A percentile compares a stretch with the other conserved stretches of the same genome.
These are phyloP conservation scores for Centruroides vittatus DNA, from an alignment of 1,140 invertebrate species.

Conservation along the genomic window DNA sequence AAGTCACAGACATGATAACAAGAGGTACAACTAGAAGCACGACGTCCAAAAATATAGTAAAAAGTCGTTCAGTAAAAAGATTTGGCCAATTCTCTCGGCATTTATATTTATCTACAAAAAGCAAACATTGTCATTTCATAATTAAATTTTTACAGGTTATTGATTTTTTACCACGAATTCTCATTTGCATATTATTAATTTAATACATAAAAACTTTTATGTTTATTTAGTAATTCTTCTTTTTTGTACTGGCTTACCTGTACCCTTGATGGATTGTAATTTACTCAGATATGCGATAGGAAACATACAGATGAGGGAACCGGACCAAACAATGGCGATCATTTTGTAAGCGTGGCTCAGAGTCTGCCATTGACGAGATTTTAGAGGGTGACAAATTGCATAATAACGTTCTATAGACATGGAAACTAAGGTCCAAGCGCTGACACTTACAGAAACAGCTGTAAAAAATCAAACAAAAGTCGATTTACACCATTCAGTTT, in stretches of 20 bases:
- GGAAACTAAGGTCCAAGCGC: slow-evolving; percentile 75
- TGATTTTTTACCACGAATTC: too few relatives aligned
- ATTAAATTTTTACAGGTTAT: too few relatives aligned
- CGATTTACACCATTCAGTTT: too few relatives aligned
- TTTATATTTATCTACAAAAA: slow-evolving; percentile 16
- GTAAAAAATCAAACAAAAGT: slow-evolving; percentile 7
- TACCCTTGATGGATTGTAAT: slow-evolving; percentile 36
- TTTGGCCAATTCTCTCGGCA: slow-evolving; percentile 21
- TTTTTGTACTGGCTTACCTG: too few relatives aligned
- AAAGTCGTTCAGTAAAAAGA: slow-evolving; percentile 14
- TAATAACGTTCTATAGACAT: slow-evolving; percentile 83
- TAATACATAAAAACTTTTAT: too few relatives aligned
- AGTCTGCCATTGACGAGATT: slow-evolving; percentile 75
- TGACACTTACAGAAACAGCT: slow-evolving; percentile 70
- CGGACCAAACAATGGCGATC: slow-evolving; percentile 57
- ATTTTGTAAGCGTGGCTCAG: slow-evolving; percentile 76
- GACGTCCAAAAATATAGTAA: slow-evolving; percentile 18
- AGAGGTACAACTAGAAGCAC: slow-evolving; percentile 18
- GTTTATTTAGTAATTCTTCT: too few relatives aligned
- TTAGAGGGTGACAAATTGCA: slow-evolving; percentile 74
- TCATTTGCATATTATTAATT: too few relatives aligned
- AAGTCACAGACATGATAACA: slow-evolving; percentile 16
- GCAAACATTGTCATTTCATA: neutral
- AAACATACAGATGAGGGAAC: slow-evolving; percentile 48
- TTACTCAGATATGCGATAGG: slow-evolving; percentile 52